Evolutionary conservation across 2,888 invertebrate genomes (phyloP).

Genomic region (Synergus japonicus): DNA sequence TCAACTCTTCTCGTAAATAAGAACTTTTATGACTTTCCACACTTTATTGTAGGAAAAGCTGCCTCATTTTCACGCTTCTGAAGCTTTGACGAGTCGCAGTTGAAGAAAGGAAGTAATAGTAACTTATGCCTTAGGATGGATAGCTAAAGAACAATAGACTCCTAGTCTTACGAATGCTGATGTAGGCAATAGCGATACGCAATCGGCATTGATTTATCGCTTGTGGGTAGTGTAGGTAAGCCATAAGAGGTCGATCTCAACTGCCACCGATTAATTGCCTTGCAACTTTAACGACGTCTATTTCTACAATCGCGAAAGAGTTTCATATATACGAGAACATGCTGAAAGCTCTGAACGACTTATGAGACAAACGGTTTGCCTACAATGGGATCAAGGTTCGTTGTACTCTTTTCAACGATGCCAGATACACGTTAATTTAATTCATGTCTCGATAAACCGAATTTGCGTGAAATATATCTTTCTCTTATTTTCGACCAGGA

Average conservation of each 20-base stretch:
- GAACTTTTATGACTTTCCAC: neutral
- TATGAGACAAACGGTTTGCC: neutral
- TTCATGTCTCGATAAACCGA: conserved; percentile 25
- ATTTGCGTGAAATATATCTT: conserved; percentile 7
- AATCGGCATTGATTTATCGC: conserved; percentile 50
- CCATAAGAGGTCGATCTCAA: conserved; percentile 46
- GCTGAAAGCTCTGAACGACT: conserved; percentile 15
- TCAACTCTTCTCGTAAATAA: neutral
- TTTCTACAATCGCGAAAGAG: neutral
- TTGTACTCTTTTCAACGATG: neutral
- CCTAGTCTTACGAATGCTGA: conserved; percentile 48
- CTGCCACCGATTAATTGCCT: conserved; percentile 49
- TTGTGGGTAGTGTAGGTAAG: conserved; percentile 13
- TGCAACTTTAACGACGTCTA: conserved; percentile 9
- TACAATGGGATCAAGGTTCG: conserved; percentile 14
- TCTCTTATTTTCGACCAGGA: neutral
- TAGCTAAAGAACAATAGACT: conserved; percentile 48
- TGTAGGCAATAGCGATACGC: conserved; percentile 48
- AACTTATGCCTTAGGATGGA: conserved; percentile 36
- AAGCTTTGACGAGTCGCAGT: neutral
- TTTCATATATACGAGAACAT: neutral
- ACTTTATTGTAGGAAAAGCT: neutral
- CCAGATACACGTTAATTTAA: conserved; percentile 19
- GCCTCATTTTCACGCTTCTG: neutral
- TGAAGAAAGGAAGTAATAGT: conserved; percentile 35